phyloP scores from a whole-genome alignment of 1,140 invertebrate species.

The Diplogasteroides magnus region DNA sequence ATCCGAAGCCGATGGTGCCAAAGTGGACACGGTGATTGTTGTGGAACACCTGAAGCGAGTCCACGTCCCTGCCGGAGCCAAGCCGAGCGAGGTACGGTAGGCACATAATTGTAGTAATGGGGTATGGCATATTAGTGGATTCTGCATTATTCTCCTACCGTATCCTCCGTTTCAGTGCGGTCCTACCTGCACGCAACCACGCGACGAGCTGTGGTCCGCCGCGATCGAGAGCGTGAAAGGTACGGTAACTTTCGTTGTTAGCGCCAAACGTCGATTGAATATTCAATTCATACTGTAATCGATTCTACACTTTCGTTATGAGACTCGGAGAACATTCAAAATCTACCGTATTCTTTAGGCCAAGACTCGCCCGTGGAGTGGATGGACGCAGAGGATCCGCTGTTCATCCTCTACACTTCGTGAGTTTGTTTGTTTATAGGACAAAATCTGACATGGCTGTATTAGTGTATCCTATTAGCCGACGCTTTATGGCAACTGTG shows the following conservation, averaged over 20 bases:
- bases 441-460: too few relatives aligned
- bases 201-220: neutral
- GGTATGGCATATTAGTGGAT: neutral
- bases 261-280: too few relatives aligned
- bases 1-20: constrained; percentile 16
- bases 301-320: too few relatives aligned
- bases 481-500: too few relatives aligned
- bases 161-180: neutral
- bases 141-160: too few relatives aligned
- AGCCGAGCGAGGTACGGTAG: constrained; percentile 10
- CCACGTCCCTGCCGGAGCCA: constrained; percentile 20
- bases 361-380: constrained; percentile 67
- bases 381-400: constrained; percentile 86
- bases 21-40: constrained; percentile 27
- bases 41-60: constrained; percentile 35
- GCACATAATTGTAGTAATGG: neutral
- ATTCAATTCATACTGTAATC: too few relatives aligned
- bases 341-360: too few relatives aligned
- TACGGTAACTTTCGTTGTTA: neutral
- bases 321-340: too few relatives aligned
- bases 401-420: constrained; percentile 95
- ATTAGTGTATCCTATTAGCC: too few relatives aligned
- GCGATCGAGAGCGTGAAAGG: neutral
- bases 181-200: neutral
- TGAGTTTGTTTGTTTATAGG: too few relatives aligned